These are phyloP conservation scores for Aptenodytes patagonicus DNA, from an alignment of 2,113 vertebrate species.

Conservation along the genomic window DNA sequence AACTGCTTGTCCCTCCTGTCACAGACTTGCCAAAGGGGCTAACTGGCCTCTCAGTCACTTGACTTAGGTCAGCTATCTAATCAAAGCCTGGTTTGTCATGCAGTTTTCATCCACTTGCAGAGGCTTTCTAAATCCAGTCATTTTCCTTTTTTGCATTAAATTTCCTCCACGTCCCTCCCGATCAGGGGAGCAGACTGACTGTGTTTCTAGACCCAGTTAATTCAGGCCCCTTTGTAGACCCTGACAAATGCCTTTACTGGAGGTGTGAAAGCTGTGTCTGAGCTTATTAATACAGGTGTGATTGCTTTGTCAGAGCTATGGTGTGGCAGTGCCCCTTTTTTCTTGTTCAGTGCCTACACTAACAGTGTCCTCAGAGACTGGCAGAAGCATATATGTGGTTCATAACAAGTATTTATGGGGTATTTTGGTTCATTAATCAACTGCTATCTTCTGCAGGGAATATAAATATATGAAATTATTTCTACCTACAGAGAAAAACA, in stretches of 20 bases:
- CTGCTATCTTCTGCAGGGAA: background rate
- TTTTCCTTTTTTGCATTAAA: background rate
- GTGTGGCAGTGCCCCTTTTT: background rate
- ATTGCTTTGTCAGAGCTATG: background rate
- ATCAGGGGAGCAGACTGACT: background rate
- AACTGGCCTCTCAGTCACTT: background rate
- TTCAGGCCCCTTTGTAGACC: background rate
- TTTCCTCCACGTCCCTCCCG: background rate
- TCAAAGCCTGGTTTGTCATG: background rate
- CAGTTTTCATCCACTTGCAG: background rate
- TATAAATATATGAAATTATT: background rate
- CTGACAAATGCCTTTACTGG: slow-evolving; percentile 21
- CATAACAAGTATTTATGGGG: background rate
- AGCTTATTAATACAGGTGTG: background rate
- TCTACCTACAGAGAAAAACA: background rate
- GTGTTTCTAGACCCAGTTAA: slow-evolving; percentile 2
- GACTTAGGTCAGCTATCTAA: background rate
- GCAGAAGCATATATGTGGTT: background rate
- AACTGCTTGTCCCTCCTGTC: background rate
- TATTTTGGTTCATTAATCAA: background rate
- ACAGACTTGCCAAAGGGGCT: background rate
- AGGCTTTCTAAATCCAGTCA: background rate
- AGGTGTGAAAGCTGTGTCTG: background rate
- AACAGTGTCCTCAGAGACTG: background rate
- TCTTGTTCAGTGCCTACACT: background rate